Evolutionary conservation across 2,888 invertebrate genomes (phyloP), one percentile per base, ranked within the genome.

Genomic region (Parapristionchus giblindavisi): DNA sequence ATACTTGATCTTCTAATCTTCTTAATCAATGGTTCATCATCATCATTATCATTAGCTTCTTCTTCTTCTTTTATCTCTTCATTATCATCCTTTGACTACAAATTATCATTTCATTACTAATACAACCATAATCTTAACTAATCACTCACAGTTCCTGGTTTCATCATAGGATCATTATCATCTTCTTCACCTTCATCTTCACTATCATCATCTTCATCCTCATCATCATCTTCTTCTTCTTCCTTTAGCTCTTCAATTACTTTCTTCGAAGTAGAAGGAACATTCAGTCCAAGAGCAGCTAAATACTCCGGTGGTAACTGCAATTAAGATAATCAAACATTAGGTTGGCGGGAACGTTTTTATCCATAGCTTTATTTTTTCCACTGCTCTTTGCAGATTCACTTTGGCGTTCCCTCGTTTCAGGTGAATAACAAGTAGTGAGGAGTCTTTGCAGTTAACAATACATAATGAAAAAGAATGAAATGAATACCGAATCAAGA

Each of bases 121-220:
- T 21, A 11, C 48, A 48, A 48, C 48, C 21, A 48, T 48, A 48
- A 48, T 48, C 48, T 48, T 21, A 24, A 21, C n/a, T 8, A 11
- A n/a, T 29, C 17, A 29, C 29, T 43, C 43, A 65, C 63, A 21
- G 63, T 24, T 29, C 43, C 29, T 84, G 78, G 79, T 48, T 92
- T 92, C 81, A 91, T 92, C 80, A 91, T 92, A 71, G 91, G 87
- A 34, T 90, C 90, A 5, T 90, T 91, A 21, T 58, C 48, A 48
- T 14, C 34, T 4, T 68, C 70, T 34, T 70, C 70, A 17, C 54
- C 70, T 2, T 60, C 61, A n/a, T 34, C 56, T 1, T 66, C 66
- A 38, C 36, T 36, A 11, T 63, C 75, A 36, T 48, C 56, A 21
- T 56, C 48, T 17, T 34, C 40, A 24, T 70, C 70, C 14, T 68